These are phyloP conservation scores for Halcyon smyrnensis DNA, from an alignment of 2,797 vertebrate genomes.

Conservation along the genomic window DNA sequence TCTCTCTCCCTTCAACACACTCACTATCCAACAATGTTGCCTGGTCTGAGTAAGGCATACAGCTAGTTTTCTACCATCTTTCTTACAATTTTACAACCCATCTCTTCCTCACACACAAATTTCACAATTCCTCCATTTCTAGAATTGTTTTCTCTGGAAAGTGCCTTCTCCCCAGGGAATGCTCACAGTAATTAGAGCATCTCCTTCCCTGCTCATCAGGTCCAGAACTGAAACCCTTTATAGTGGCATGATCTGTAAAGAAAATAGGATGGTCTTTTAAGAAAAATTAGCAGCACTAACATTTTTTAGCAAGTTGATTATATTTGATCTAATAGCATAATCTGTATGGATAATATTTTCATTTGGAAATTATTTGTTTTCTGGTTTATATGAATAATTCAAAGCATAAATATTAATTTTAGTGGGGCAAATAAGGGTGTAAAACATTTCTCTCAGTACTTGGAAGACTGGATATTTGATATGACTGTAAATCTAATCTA, in stretches of 20 bases:
- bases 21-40: background rate
- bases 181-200: background rate
- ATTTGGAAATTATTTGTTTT: background rate
- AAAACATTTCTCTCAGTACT: background rate
- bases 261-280: background rate
- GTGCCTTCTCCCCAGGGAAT: background rate
- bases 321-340: background rate
- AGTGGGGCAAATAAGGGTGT: background rate
- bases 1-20: background rate
- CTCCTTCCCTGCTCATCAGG: background rate
- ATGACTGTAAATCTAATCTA: background rate
- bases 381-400: background rate
- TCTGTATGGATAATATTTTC: background rate
- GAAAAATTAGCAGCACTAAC: background rate
- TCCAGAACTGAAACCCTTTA: background rate
- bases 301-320: background rate
- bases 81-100: background rate
- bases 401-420: background rate
- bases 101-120: background rate
- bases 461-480: background rate
- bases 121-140: background rate
- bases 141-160: background rate
- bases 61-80: background rate
- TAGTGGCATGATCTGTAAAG: background rate
- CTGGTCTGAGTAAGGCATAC: background rate